A percentile compares a stretch with the other conserved stretches of the same genome.
These are phyloP conservation scores for Acleris sparsana DNA, from an alignment of 2,888 invertebrate genomes.

Conservation along the genomic window DNA sequence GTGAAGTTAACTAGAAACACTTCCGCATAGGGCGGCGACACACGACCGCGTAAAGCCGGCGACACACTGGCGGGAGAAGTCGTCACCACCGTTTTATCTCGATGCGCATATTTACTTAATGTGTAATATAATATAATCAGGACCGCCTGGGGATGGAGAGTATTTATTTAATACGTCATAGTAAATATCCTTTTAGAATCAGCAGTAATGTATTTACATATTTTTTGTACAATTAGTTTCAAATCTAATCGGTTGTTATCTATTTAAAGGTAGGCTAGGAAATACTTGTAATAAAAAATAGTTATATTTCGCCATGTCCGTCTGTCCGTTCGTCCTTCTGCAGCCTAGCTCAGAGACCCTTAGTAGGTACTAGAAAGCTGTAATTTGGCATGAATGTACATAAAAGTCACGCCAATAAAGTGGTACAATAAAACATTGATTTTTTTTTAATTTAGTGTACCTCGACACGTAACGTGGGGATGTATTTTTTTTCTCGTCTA, in stretches of 20 bases:
- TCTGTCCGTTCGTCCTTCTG: no score
- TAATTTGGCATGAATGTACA: no score
- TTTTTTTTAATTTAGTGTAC: no score
- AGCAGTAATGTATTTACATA: neutral
- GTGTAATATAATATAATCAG: conserved; percentile 14
- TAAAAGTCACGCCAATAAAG: no score
- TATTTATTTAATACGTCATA: neutral
- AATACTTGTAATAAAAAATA: neutral
- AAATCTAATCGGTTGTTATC: neutral
- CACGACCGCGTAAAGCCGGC: conserved; percentile 12
- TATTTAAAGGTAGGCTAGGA: conserved; percentile 25
- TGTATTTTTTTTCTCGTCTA: no score
- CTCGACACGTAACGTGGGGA: no score
- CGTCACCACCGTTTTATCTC: conserved; percentile 33
- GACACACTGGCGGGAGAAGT: conserved; percentile 33
- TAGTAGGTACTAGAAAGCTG: no score
- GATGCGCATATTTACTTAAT: conserved; percentile 31
- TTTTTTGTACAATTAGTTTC: neutral
- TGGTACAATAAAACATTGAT: no score
- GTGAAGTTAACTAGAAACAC: conserved; percentile 20
- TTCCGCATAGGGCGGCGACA: conserved; percentile 5
- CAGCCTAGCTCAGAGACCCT: no score
- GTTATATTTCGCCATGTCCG: no score
- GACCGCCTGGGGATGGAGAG: conserved; percentile 17
- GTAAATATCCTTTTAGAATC: neutral